Base-by-base conservation (phyloP, 2,113 vertebrate species). In the Thomomys bottae region DNA sequence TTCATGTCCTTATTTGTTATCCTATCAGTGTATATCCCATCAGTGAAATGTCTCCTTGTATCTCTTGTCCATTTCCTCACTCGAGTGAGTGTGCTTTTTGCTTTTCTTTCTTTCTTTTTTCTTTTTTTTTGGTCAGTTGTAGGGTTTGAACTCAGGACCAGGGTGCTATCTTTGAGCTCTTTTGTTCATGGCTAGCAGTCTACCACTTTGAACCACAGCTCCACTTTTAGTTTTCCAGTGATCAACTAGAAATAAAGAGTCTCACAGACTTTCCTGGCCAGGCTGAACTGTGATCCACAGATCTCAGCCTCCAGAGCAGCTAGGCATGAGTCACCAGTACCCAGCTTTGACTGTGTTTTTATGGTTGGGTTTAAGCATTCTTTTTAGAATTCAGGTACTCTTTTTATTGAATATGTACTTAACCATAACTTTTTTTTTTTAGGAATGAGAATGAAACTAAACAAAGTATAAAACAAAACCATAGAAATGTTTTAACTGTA, bases 341-440 rank as follows among this genome's bases (percentile, higher is more conserved):
- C 49, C 49, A 54, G 12, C 15, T 54, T 54, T 54, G 17, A 54
- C 32, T 73, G 28, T 10, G 24, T 93, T 87, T 95, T 89, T n/a
- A 68, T 84, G 67, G 42, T 34, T 90, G 67, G n/a, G 2, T 79
- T 82, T 78, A 73, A 93, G 75, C 83, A 14, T 88, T 83, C 83
- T 71, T 96, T 70, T 73, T n/a, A 9, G 71, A 91, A 42, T 77
- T 32, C 38, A 54, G 49, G 89, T 63, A 68, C 17, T 34, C 32
- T 7, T 72, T 57, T 67, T 92, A 30, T 80, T 49, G 34, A 34
- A 75, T 71, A 30, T 20, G 36, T 76, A 8, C 40, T 57, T 77
- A 81, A 15, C 26, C 45, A 77, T 20, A 80, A 24, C 17, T 54
- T 54, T 9, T 76, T 63, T 76, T 89, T 83, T 80, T 79, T 49